Evolutionary conservation across 1,140 invertebrate genomes (phyloP).

Genomic region (Teleogryllus occipitalis): DNA sequence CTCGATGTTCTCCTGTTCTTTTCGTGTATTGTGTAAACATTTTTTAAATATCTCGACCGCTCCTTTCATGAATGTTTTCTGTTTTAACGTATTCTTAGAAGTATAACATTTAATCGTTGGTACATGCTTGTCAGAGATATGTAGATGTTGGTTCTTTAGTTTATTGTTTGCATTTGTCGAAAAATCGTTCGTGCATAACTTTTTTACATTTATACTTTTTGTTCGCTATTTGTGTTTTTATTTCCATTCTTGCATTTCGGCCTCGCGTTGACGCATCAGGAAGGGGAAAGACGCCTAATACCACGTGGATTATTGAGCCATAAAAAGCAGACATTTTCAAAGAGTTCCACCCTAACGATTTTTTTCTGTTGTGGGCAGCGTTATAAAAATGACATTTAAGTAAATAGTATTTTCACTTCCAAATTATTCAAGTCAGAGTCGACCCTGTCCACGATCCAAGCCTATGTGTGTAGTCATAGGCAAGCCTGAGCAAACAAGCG

Average conservation of each 20-base stretch:
- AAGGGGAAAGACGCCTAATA: constrained; percentile 3
- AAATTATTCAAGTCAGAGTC: neutral
- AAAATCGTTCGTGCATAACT: neutral
- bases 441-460: neutral
- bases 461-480: neutral
- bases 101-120: neutral
- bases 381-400: neutral
- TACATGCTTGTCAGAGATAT: neutral
- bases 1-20: neutral
- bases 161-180: neutral
- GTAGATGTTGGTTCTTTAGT: neutral
- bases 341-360: neutral
- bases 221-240: neutral
- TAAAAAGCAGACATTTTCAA: neutral
- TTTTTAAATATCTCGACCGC: neutral
- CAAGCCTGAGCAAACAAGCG: neutral
- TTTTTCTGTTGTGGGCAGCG: neutral
- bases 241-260: neutral
- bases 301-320: neutral
- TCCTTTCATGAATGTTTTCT: neutral
- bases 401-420: neutral
- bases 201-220: neutral
- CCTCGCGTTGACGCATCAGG: neutral
- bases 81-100: neutral
- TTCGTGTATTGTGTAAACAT: neutral